phyloP scores from a whole-genome alignment of 2,113 vertebrate species.

The Antechinus flavipes region DNA sequence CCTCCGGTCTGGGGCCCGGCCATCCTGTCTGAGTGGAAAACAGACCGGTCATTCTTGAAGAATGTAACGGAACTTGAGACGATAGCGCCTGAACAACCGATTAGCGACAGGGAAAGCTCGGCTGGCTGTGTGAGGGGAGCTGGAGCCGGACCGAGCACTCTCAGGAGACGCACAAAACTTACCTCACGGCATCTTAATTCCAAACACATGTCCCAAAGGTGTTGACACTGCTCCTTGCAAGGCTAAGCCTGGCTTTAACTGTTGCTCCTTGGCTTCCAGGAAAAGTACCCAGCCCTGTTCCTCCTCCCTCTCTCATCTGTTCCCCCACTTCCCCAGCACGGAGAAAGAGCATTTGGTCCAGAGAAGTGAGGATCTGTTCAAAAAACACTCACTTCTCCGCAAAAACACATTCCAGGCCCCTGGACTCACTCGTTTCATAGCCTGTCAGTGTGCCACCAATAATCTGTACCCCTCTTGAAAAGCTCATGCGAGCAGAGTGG shows the following conservation, averaged over 20 bases:
- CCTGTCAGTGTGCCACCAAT: slow-evolving; percentile 1
- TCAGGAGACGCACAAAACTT: background rate
- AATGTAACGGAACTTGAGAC: background rate
- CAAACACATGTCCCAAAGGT: slow-evolving; percentile 29
- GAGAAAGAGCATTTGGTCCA: background rate
- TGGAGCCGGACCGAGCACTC: background rate
- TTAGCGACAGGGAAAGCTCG: background rate
- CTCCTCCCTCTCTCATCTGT: background rate
- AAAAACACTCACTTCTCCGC: slow-evolving; percentile 9
- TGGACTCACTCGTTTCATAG: slow-evolving; percentile 34
- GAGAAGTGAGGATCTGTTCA: slow-evolving; percentile 41
- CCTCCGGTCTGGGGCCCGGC: slow-evolving; percentile 3
- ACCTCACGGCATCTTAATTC: background rate
- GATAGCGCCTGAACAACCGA: slow-evolving; percentile 20
- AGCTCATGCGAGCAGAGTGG: background rate
- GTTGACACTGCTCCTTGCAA: slow-evolving; percentile 33
- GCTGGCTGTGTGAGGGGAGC: background rate
- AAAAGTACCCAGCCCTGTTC: slow-evolving; percentile 12
- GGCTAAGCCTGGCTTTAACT: slow-evolving; percentile 12
- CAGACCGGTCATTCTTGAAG: slow-evolving; percentile 45
- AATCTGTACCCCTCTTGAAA: background rate
- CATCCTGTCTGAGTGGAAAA: slow-evolving; percentile 36
- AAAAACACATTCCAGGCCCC: slow-evolving; percentile 53
- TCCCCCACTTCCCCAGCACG: background rate
- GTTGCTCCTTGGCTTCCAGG: slow-evolving; percentile 61